phyloP scores from a whole-genome alignment of 1,140 invertebrate genomes.

The Aethina tumida region DNA sequence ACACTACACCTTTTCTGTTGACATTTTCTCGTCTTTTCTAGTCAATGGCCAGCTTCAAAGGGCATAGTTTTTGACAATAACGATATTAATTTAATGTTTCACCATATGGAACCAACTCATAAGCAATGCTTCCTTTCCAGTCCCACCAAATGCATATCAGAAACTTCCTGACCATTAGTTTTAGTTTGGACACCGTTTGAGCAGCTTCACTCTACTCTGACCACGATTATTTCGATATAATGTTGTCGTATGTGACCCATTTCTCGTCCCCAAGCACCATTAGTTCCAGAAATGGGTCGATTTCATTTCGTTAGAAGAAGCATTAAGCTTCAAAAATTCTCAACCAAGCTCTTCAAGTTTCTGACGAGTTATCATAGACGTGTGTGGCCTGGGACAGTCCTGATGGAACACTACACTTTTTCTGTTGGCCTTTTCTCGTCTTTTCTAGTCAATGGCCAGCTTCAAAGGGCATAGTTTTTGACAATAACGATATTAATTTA shows the following conservation, averaged over 20 bases:
- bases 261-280: conserved; percentile 25
- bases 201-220: conserved; percentile 18
- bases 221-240: conserved; percentile 24
- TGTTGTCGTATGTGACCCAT: conserved; percentile 26
- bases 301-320: conserved; percentile 23
- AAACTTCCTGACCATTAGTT: conserved; percentile 21
- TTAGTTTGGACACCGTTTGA: conserved; percentile 17
- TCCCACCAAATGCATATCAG: conserved; percentile 26
- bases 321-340: no score
- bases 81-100: conserved; percentile 20
- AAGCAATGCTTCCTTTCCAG: conserved; percentile 26
- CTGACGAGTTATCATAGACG: no score
- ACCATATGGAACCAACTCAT: conserved; percentile 27
- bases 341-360: no score
- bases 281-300: conserved; percentile 15
- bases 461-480: conserved; percentile 31
- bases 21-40: conserved; percentile 22
- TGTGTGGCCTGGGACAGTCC: conserved; percentile 33
- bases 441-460: conserved; percentile 16
- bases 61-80: conserved; percentile 29
- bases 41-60: conserved; percentile 25
- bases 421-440: conserved; percentile 27
- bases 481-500: conserved; percentile 24
- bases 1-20: conserved; percentile 28
- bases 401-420: conserved; percentile 30